Percentiles rank a stretch among this genome's conserved stretches.
Conservation (phyloP, 1,140 invertebrate species). For the Cotesia glomerata region DNA sequence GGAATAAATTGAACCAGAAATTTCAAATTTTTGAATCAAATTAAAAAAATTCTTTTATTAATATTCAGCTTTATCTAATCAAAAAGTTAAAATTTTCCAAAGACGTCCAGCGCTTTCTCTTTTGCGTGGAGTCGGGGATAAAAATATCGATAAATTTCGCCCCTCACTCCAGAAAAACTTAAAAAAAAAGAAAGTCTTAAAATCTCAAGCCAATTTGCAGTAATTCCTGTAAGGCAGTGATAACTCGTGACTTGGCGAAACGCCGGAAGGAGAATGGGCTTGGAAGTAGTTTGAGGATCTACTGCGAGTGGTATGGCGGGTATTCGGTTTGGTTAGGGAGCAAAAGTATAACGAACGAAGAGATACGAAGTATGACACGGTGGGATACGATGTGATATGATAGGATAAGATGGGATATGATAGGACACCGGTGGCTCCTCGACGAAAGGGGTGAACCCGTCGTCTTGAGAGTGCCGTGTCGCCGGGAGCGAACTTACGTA, state of each 20-base stretch:
- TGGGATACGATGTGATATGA: conserved; percentile 38
- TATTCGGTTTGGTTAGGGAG: neutral
- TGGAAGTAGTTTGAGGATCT: conserved; percentile 8
- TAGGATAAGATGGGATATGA: conserved; percentile 42
- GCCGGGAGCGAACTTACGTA: conserved; percentile 51
- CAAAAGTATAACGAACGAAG: conserved; percentile 11
- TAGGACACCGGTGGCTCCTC: conserved; percentile 26
- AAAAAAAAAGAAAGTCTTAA: neutral
- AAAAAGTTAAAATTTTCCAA: too few species aligned
- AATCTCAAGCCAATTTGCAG: conserved; percentile 33
- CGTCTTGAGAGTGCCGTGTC: conserved; percentile 40
- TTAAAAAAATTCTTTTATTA: too few species aligned
- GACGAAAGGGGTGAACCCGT: conserved; percentile 10
- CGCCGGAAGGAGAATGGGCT: conserved; percentile 27
- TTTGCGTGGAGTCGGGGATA: neutral
- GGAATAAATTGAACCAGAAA: too few species aligned
- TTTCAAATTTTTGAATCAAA: too few species aligned
- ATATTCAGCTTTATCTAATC: too few species aligned
- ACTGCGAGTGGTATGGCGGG: neutral
- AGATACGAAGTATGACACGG: too few species aligned
- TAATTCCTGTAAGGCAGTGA: conserved; percentile 34
- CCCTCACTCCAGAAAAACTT: too few species aligned
- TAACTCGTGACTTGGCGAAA: conserved; percentile 38
- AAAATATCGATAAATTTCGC: neutral
- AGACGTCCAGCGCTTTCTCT: too few species aligned